Percentiles rank a stretch among this genome's conserved stretches.
Conservation (phyloP, 2,888 invertebrate genomes). For the Eremobia ochroleuca region DNA sequence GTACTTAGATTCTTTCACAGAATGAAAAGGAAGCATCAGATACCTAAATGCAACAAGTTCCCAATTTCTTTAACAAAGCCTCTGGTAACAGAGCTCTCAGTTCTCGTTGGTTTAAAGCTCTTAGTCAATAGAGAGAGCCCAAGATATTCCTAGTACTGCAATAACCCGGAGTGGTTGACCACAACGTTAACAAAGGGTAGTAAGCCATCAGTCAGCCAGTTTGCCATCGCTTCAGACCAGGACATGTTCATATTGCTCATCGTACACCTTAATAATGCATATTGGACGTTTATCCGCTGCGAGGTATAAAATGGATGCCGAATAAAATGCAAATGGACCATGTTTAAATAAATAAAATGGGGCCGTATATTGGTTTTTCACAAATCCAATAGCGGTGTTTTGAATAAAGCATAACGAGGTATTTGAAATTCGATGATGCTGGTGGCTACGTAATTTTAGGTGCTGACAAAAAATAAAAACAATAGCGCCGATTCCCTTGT, state of each 20-base stretch:
- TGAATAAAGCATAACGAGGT: conserved; percentile 30
- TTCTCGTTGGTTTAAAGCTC: conserved; percentile 13
- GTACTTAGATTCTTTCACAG: not conserved
- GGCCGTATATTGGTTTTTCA: conserved; percentile 38
- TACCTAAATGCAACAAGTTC: conserved; percentile 14
- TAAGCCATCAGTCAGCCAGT: conserved; percentile 18
- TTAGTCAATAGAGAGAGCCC: conserved; percentile 17
- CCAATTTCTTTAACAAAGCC: conserved; percentile 10
- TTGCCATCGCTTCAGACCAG: conserved; percentile 6
- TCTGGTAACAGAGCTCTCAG: conserved; percentile 1
- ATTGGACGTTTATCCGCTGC: conserved; percentile 31
- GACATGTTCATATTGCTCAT: conserved; percentile 22
- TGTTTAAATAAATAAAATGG: conserved; percentile 46
- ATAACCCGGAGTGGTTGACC: conserved; percentile 28
- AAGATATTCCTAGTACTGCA: conserved; percentile 25
- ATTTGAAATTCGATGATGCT: conserved; percentile 31
- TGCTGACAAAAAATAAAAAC: conserved; percentile 11
- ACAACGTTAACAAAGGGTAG: conserved; percentile 21
- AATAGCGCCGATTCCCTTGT: too few species aligned
- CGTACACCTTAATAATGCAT: conserved; percentile 29
- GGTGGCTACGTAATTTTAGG: not conserved
- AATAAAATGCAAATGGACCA: conserved; percentile 53
- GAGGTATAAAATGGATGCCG: conserved; percentile 25
- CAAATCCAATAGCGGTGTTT: conserved; percentile 30
- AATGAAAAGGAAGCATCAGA: not conserved